Evolutionary conservation across 2,113 vertebrate genomes (phyloP).

Genomic region (Opisthocomus hoazin): DNA sequence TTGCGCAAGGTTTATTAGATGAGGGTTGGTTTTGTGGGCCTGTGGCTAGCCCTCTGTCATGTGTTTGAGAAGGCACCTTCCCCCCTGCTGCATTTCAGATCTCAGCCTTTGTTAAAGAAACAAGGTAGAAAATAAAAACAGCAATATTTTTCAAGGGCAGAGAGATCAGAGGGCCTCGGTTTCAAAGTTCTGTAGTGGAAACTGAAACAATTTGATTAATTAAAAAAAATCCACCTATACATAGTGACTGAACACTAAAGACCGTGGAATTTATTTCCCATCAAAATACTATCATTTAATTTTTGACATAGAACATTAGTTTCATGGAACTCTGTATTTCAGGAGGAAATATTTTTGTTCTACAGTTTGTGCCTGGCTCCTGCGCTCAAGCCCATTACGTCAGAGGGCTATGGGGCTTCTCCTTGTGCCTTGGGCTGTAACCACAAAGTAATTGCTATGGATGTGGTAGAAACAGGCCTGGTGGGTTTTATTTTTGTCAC

Average conservation of each 20-base stretch:
- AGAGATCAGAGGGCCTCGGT: background rate
- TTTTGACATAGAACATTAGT: background rate
- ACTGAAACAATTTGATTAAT: background rate
- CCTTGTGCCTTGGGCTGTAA: background rate
- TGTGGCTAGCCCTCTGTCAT: rapidly evolving
- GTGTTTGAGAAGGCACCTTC: background rate
- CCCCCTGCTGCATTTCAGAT: background rate
- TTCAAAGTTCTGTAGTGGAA: background rate
- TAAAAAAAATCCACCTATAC: background rate
- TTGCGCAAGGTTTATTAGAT: background rate
- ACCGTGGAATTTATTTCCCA: background rate
- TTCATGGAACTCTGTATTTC: background rate
- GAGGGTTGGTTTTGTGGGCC: background rate
- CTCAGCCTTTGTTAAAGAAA: background rate
- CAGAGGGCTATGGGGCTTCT: background rate
- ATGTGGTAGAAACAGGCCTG: background rate
- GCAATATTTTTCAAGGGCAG: background rate
- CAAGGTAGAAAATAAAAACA: background rate
- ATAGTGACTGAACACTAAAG: background rate
- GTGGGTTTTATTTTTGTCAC: background rate
- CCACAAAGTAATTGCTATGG: background rate
- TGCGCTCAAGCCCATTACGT: background rate
- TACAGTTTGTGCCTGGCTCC: background rate
- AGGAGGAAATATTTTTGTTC: background rate
- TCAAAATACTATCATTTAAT: background rate